Conservation (phyloP, 1,140 invertebrate genomes). For the Rhyacophila brunnea region DNA sequence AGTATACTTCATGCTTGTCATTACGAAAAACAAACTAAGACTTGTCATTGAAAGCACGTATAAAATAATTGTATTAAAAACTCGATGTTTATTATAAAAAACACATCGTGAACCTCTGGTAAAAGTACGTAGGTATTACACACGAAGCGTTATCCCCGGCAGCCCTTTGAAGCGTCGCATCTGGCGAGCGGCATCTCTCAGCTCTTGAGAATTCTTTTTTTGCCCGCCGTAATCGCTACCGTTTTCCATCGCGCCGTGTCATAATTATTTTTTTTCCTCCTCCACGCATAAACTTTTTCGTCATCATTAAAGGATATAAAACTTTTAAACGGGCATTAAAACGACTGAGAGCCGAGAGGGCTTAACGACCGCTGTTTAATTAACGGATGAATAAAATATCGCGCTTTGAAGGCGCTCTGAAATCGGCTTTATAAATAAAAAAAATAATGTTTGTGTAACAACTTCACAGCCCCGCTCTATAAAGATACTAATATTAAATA, state of each 20-base stretch:
- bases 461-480: too few species aligned
- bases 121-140: background rate
- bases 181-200: slow-evolving; percentile 27
- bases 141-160: background rate
- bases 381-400: slow-evolving; percentile 3
- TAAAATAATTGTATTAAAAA: too few species aligned
- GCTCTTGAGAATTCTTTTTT: slow-evolving; percentile 7
- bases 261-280: slow-evolving; percentile 17
- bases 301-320: slow-evolving; percentile 25
- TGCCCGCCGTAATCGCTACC: slow-evolving; percentile 21
- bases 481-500: background rate
- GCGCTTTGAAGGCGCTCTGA: too few species aligned
- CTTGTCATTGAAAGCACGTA: too few species aligned
- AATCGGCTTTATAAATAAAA: background rate
- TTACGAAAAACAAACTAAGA: too few species aligned
- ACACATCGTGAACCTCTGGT: background rate
- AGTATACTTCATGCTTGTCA: too few species aligned
- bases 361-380: slow-evolving; percentile 25
- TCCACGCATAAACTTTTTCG: slow-evolving; percentile 22
- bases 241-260: slow-evolving; percentile 10
- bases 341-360: slow-evolving; percentile 16
- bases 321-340: slow-evolving; percentile 24
- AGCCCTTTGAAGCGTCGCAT: slow-evolving; percentile 32
- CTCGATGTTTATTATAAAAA: too few species aligned
- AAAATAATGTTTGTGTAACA: background rate